These are phyloP conservation scores for Platygyra sinensis DNA, from an alignment of 64 coral and sea anemone genomes.

Conservation along the genomic window DNA sequence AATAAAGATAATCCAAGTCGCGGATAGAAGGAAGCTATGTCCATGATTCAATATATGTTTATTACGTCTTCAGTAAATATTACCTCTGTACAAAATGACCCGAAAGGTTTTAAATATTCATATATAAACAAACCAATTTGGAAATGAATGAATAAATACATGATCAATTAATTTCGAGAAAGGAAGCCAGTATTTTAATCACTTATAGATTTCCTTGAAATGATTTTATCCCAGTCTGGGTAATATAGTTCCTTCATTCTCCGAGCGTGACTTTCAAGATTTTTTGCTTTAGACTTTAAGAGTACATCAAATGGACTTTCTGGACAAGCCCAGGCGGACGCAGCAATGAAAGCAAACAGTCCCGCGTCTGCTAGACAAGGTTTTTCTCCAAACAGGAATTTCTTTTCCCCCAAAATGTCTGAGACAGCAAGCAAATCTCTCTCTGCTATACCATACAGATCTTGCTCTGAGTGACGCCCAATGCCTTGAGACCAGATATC, in stretches of 20 bases:
- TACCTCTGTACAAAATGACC: too few species aligned
- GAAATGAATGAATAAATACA: too few species aligned
- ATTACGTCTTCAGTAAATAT: too few species aligned
- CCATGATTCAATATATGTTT: too few species aligned
- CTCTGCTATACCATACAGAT: slow-evolving; percentile 65
- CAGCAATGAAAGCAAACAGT: slow-evolving; percentile 60
- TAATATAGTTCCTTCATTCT: slow-evolving; percentile 58
- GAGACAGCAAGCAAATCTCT: slow-evolving; percentile 65
- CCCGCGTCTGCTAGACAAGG: slow-evolving; percentile 59
- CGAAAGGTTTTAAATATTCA: too few species aligned
- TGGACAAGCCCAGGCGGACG: slow-evolving; percentile 15
- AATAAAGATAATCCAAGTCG: too few species aligned
- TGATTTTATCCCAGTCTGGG: slow-evolving; percentile 75
- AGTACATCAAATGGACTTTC: slow-evolving; percentile 43
- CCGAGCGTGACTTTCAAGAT: slow-evolving; percentile 45
- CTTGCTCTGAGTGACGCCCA: slow-evolving; percentile 57
- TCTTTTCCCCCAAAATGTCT: slow-evolving; percentile 46
- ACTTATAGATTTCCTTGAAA: not conserved
- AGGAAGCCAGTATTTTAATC: too few species aligned
- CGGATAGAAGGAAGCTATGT: too few species aligned
- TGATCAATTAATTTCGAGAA: too few species aligned
- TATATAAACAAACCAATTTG: too few species aligned
- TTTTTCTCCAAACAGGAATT: slow-evolving; percentile 64
- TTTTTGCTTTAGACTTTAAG: slow-evolving; percentile 31
- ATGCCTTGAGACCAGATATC: slow-evolving; percentile 57